Evolutionary conservation across 2,797 vertebrate species (phyloP), one percentile per base, ranked within the genome.

Genomic region (Syngnathus rostellatus): DNA sequence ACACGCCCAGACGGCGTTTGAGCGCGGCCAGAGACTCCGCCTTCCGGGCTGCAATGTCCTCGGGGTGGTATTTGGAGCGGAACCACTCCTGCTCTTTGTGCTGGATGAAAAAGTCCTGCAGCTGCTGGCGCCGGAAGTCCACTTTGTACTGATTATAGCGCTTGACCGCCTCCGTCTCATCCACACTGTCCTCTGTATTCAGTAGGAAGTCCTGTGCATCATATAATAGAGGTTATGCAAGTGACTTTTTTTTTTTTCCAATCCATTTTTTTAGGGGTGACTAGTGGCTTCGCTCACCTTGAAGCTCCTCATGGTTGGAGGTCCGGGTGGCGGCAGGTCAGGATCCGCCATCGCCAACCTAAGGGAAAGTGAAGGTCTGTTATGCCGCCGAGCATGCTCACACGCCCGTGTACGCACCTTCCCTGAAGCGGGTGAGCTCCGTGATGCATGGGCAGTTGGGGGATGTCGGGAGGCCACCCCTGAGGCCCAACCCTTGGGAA

Each of bases 71-170:
- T 74, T 93, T 94, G 1, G 93, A 93, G 2, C 94, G 91, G 59
- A 96, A 96, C 95, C 94, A 96, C 88, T 96, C 94, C 79, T 97
- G 93, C 0, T 94, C 93, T 76, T 96, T 97, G 80, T 97, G 94
- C 0, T 92, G 89, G 45, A 96, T 78, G 86, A 96, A 97, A 85
- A 96, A 96, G 46, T 97, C 94, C 83, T 96, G 94, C 86, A 96
- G 94, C 89, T 95, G 94, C 85, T 97, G 95, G 0, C 94, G 89
- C 0, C 94, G 82, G 83, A 96, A 97, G 73, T 97, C 95, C 65
- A 96, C 82, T 57, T 97, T 97, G 74, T 97, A 96, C 79, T 96
- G 94, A 7, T 96, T 96, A 73, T 95, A 97, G 37, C 94, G 92
- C 59, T 94, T 94, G 0, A 97, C 95, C 0, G 94, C 92, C 82